These are phyloP conservation scores for Heteromormyrus szaboi DNA, from an alignment of 2,797 vertebrate species.

Conservation along the genomic window DNA sequence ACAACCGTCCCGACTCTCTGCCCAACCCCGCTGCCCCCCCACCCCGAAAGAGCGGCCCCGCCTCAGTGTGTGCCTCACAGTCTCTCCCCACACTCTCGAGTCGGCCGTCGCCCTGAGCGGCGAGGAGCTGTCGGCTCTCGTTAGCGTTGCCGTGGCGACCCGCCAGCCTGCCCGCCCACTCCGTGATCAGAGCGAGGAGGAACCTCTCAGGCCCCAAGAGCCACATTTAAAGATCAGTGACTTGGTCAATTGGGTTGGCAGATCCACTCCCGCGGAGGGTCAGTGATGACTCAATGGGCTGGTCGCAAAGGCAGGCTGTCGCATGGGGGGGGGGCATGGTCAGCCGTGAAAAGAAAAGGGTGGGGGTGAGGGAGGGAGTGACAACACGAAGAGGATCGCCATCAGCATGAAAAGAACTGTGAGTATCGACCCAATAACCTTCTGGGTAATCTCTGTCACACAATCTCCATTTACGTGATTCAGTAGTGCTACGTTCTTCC, in stretches of 20 bases:
- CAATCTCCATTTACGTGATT: not conserved
- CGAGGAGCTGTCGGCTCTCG: constrained; percentile 69
- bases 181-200: constrained; percentile 68
- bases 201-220: constrained; percentile 42
- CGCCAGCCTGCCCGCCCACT: constrained; percentile 57
- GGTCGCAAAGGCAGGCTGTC: constrained; percentile 45
- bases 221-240: constrained; percentile 73
- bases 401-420: not conserved
- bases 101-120: constrained; percentile 71
- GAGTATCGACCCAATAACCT: not conserved
- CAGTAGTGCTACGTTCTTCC: not conserved
- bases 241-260: constrained; percentile 72
- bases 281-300: constrained; percentile 63
- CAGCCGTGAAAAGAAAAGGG: not conserved
- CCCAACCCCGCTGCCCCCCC: not conserved
- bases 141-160: constrained; percentile 65
- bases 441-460: not conserved
- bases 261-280: constrained; percentile 60
- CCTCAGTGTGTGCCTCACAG: constrained; percentile 71
- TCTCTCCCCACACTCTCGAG: constrained; percentile 67
- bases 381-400: not conserved
- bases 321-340: not conserved
- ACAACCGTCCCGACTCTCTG: not conserved
- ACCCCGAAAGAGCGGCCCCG: constrained; percentile 60
- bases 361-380: not conserved